Conservation (phyloP, 2,113 vertebrate species). For the Chlorodrepanis virens region DNA sequence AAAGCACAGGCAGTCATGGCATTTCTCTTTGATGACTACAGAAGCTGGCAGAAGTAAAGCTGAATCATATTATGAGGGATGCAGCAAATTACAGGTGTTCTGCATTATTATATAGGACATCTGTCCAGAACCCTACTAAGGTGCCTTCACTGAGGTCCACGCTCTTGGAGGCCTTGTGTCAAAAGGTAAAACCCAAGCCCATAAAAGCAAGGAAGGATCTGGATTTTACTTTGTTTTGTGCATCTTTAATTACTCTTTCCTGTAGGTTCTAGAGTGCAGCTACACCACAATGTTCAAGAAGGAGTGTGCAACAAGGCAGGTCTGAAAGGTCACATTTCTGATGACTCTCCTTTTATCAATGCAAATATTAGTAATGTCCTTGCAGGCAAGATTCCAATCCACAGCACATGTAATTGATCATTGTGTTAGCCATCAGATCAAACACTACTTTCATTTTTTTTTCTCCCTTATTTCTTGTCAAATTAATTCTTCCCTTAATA, state of each 20-base stretch:
- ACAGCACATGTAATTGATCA: too few species aligned
- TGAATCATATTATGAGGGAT: neutral
- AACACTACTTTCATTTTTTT: neutral
- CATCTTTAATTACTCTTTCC: neutral
- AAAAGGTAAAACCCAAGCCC: neutral
- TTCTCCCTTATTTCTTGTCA: neutral
- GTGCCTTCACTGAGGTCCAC: rapidly evolving
- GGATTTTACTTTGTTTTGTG: neutral
- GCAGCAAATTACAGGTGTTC: neutral
- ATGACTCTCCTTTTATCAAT: neutral
- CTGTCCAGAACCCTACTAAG: neutral
- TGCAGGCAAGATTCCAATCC: neutral
- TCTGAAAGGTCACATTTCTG: neutral
- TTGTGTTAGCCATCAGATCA: neutral
- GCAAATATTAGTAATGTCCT: neutral
- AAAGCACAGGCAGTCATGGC: neutral
- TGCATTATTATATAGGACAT: neutral
- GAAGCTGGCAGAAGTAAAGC: neutral
- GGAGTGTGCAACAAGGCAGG: neutral
- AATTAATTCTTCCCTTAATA: neutral
- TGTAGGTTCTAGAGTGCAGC: neutral
- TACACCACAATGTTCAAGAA: neutral
- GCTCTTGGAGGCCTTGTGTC: neutral
- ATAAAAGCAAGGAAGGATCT: neutral
- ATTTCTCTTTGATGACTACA: neutral